Evolutionary conservation across 2,797 vertebrate species (phyloP).

Genomic region (Schizothorax lantsangensis): DNA sequence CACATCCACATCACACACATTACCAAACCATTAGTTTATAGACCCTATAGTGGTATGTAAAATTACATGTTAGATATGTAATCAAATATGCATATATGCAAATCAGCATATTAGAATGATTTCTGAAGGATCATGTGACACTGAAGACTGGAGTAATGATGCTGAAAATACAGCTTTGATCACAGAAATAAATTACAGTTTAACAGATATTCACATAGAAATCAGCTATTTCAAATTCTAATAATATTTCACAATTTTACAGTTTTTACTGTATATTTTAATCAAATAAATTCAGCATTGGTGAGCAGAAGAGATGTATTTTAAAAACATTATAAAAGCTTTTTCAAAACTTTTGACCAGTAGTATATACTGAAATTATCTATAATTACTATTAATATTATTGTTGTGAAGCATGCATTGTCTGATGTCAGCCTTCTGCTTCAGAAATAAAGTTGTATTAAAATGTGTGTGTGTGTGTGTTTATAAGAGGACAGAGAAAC

Average conservation of each 20-base stretch:
- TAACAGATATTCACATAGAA: background rate
- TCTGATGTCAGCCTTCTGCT: background rate
- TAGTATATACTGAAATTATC: no score
- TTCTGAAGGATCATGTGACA: background rate
- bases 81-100: background rate
- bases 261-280: background rate
- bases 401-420: background rate
- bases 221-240: background rate
- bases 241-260: background rate
- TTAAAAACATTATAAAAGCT: background rate
- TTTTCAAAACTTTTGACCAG: background rate
- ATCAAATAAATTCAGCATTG: background rate
- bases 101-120: background rate
- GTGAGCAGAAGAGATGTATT: background rate
- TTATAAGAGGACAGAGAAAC: slow-evolving; percentile 84
- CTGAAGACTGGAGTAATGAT: background rate
- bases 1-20: background rate
- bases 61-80: background rate
- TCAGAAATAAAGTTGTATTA: background rate
- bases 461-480: background rate
- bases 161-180: background rate
- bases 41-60: background rate
- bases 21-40: background rate
- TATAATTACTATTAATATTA: background rate
- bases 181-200: background rate